phyloP scores from a whole-genome alignment of 2,797 vertebrate species.

The Lemur catta region DNA sequence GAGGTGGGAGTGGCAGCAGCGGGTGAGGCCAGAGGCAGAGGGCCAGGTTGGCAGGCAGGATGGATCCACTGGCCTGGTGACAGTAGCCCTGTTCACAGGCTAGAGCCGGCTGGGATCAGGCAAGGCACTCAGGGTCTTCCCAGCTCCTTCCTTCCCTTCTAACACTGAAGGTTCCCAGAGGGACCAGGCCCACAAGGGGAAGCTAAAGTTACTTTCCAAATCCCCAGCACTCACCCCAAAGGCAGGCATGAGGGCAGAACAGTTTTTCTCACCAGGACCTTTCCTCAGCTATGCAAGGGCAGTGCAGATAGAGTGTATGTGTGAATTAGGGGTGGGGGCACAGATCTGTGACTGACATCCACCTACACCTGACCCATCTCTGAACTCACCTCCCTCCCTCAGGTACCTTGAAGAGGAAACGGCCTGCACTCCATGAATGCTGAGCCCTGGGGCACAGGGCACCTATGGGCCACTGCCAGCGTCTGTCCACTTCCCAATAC shows the following conservation, averaged over 20 bases:
- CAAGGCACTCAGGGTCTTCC: neutral
- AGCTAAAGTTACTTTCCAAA: neutral
- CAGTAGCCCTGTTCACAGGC: neutral
- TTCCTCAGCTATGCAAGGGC: neutral
- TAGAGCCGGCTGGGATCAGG: neutral
- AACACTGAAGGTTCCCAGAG: neutral
- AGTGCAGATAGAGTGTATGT: neutral
- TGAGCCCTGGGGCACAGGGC: neutral
- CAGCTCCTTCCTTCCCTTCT: neutral
- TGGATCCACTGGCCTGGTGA: neutral
- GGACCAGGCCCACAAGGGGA: neutral
- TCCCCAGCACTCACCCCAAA: neutral
- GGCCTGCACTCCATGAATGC: neutral
- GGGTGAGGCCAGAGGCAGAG: neutral
- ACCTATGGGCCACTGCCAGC: neutral
- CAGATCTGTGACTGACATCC: neutral
- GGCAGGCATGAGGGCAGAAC: neutral
- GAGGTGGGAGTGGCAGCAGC: neutral
- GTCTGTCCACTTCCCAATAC: neutral
- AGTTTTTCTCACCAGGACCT: neutral
- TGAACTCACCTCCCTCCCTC: neutral
- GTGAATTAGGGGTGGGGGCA: neutral
- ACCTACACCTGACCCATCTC: neutral
- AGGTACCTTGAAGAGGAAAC: neutral
- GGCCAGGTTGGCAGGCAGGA: neutral